Evolutionary conservation across 2,888 invertebrate genomes (phyloP).

Genomic region (Euspilapteryx auroguttella): DNA sequence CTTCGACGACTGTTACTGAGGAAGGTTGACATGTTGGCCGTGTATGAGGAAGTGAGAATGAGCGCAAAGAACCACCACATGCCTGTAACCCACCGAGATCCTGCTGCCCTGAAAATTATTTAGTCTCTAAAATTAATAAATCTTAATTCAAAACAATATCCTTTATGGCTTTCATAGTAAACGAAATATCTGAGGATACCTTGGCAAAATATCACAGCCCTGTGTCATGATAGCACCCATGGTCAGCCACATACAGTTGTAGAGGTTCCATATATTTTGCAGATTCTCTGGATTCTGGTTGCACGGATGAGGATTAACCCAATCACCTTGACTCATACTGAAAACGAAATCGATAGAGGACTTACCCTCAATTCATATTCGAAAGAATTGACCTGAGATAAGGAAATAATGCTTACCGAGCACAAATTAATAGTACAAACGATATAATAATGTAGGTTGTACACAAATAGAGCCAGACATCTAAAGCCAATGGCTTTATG

Average conservation of each 20-base stretch:
- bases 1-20: constrained; percentile 78
- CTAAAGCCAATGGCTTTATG: constrained; percentile 77
- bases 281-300: constrained; percentile 80
- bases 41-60: constrained; percentile 82
- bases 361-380: neutral
- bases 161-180: too few relatives aligned
- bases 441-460: constrained; percentile 84
- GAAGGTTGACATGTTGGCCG: constrained; percentile 80
- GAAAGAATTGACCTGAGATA: too few relatives aligned
- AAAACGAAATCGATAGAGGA: too few relatives aligned
- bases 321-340: constrained; percentile 87
- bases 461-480: constrained; percentile 87
- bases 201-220: constrained; percentile 90
- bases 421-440: constrained; percentile 77
- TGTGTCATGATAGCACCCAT: constrained; percentile 91
- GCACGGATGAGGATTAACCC: constrained; percentile 93
- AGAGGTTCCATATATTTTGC: constrained; percentile 84
- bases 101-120: constrained; percentile 69
- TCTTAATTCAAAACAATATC: too few relatives aligned
- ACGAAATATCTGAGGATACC: too few relatives aligned
- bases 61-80: constrained; percentile 95
- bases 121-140: neutral
- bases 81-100: constrained; percentile 84
- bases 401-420: constrained; percentile 55
- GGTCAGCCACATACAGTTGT: constrained; percentile 92